Conservation (phyloP, 2,113 vertebrate species). For the Apeltes quadracus region DNA sequence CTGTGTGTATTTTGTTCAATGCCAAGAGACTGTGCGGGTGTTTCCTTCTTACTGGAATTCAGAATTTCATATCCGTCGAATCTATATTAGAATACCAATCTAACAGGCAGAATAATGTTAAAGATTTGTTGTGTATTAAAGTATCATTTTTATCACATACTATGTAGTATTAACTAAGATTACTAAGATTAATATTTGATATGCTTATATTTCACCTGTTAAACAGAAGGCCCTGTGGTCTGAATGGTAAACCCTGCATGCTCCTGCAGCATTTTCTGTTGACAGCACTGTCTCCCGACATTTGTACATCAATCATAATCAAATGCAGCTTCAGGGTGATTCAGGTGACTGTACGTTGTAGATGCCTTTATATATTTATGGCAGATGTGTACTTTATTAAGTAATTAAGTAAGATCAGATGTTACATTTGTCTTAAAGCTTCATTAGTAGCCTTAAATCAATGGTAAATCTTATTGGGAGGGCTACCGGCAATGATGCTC, state of each 20-base stretch:
- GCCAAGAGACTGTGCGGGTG: background rate
- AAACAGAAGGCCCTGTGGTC: no score
- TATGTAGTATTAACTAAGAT: background rate
- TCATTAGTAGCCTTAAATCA: background rate
- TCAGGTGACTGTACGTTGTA: conserved; percentile 10
- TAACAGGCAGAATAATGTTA: background rate
- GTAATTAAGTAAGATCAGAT: background rate
- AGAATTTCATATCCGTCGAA: background rate
- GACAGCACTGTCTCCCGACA: conserved; percentile 20
- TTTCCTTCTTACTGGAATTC: background rate
- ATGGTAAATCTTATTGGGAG: background rate
- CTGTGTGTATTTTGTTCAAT: background rate
- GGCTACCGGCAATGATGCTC: background rate
- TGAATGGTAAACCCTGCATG: no score
- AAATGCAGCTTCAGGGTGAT: conserved; percentile 2
- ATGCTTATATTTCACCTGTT: no score
- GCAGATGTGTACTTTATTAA: background rate
- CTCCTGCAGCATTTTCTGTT: conserved; percentile 1
- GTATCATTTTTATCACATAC: background rate
- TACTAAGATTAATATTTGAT: no score
- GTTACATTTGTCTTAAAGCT: background rate
- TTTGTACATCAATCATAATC: conserved; percentile 5
- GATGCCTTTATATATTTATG: no score
- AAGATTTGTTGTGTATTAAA: background rate
- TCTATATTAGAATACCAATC: background rate